Evolutionary conservation across 2,888 invertebrate genomes (phyloP), one percentile per base, ranked within the genome.

Genomic region (Tetheella fluctuosa): DNA sequence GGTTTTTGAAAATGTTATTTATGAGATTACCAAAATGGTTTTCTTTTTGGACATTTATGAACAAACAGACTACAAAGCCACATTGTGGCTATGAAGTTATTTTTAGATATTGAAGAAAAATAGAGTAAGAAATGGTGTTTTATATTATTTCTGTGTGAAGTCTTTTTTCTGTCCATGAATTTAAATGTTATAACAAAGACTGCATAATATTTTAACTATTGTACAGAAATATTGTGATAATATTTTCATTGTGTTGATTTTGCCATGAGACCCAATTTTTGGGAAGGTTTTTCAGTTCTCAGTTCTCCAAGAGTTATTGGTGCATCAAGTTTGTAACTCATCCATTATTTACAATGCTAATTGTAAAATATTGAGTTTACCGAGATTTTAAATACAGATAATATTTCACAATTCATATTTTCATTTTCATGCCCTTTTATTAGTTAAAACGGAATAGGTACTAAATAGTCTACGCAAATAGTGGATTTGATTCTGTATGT

Each of bases 301-400:
- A 20, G 17, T 48, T 48, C 17, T 48, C 20, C 20, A 20, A 48
- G 48, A 48, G 48, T 48, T 48, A 48, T 48, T 48, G 48, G 48
- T 48, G 48, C 48, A 48, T 17, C 48, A 53, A n/a, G 53, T 54
- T 17, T 54, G 55, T 55, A 28, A 54, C 25, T 54, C 30, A 25
- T 25, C 8, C 10, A 25, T 30, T 54, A 6, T 55, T 13, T 34
- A 69, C 62, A 67, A 74, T 58, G 64, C 62, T 69, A 62, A 69
- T 63, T 61, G 55, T 64, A 66, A 58, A 57, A 58, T 58, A 28
- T 60, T 64, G 63, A 59, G 57, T 67, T 59, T 53, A 52, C 52
- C 58, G 69, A 79, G 68, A 77, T 73, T 79, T 73, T 69, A 72
- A 64, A 73, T 30, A 54, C 28, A 54, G 28, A 54, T 54, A 54